Base-by-base conservation (phyloP, 2,797 vertebrate genomes). In the Halcyon smyrnensis region DNA sequence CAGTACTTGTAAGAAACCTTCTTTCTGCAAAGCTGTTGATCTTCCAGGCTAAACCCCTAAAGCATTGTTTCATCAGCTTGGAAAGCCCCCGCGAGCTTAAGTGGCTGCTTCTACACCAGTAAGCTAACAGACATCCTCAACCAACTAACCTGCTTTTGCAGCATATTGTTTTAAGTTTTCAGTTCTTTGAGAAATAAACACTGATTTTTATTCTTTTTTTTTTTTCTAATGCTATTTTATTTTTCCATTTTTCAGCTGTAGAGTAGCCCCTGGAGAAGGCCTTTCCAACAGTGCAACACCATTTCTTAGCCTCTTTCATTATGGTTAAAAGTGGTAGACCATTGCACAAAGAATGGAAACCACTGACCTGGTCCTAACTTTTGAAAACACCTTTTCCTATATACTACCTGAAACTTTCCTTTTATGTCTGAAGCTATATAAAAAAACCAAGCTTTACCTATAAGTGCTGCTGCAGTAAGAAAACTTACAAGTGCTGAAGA, bases 221-320 rank as follows among this genome's bases (percentile, higher is more conserved):
- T 84, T 82, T 90, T 91, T 93, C 98, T 99, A 98, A 99, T 90
- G 87, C 97, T 98, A 81, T 98, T 97, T 96, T 97, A 97, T 98
- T 98, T 97, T 98, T 98, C 97, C 97, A 95, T 99, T 99, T 98
- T 99, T 98, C 99, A 99, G 99, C 99, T 98, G 98, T 98, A 98
- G 99, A 99, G 95, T 98, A 98, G 98, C 96, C 97, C 98, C 91
- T 50, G 98, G 98, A 98, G 97, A 98, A 98, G 97, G 98, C 97
- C 98, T 98, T 97, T 97, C 96, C 98, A 98, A 97, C 98, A 97
- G 98, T 94, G 98, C 98, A 97, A 96, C 97, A 97, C 94, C 96
- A 92, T 96, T 96, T 96, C 97, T 96, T 97, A 97, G 93, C 85
- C 96, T 97, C 80, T 96, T 97, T 95, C 96, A 59, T 84, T 97